phyloP scores from a whole-genome alignment of 1,140 invertebrate genomes.

The Augochlora pura region DNA sequence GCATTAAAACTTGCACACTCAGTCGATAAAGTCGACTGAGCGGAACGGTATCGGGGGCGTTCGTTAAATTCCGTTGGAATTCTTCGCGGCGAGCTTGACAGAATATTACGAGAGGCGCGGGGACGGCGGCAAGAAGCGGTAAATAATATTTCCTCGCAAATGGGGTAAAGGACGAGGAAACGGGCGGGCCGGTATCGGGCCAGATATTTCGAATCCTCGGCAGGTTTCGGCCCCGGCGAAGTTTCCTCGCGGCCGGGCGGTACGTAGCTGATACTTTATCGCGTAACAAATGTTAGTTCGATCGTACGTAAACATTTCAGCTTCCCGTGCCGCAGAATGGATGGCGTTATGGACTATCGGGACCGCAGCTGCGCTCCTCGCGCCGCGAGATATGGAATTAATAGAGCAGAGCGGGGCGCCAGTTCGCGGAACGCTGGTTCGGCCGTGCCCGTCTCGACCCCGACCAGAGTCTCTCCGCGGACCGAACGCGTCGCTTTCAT shows the following conservation, averaged over 20 bases:
- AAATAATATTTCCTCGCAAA: background rate
- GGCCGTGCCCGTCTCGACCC: background rate
- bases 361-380: constrained; percentile 58
- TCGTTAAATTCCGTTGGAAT: too few species aligned
- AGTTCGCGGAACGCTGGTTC: constrained; percentile 4
- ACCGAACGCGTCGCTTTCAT: constrained; percentile 6
- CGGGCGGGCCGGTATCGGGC: background rate
- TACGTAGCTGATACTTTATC: constrained; percentile 61
- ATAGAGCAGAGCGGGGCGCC: constrained; percentile 41
- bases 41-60: too few species aligned
- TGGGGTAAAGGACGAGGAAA: background rate
- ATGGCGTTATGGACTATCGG: constrained; percentile 62
- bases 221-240: constrained; percentile 23
- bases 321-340: constrained; percentile 50
- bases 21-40: too few species aligned
- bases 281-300: constrained; percentile 64
- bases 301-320: constrained; percentile 65
- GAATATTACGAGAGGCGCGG: too few species aligned
- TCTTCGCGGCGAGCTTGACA: too few species aligned
- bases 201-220: constrained; percentile 41
- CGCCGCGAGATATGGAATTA: constrained; percentile 61
- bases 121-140: background rate
- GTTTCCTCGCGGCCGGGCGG: constrained; percentile 41
- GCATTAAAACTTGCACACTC: too few species aligned
- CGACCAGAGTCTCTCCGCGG: too few species aligned